Evolutionary conservation across 2,113 vertebrate genomes (phyloP), one percentile per base, ranked within the genome.

Genomic region (Nesospiza acunhae): DNA sequence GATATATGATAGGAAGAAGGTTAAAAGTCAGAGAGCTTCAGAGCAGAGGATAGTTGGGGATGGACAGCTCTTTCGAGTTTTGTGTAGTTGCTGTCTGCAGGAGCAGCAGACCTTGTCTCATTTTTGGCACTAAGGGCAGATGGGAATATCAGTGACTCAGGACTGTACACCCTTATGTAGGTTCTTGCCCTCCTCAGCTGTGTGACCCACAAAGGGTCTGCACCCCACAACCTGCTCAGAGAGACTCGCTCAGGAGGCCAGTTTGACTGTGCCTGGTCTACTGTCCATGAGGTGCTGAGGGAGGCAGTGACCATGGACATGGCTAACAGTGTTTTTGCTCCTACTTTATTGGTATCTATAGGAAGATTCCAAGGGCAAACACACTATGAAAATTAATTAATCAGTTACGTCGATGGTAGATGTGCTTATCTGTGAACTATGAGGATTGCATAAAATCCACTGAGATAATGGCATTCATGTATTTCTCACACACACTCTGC

Each of bases 121-220:
- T 41, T 80, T 86, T 35, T 35, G 28, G 16, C 35, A 44, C 8
- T 31, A 28, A 75, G 53, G 15, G 11, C 7, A 76, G 39, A 30
- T 17, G 17, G 33, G 39, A 72, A 87, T 37, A 73, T 19, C 16
- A n/a, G 16, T 49, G 22, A 5, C 10, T 60, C 17, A 42, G 13
- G 15, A 39, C 4, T 3, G 0, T 27, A 12, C 9, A 17, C 6
- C 7, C 22, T 59, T 4, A 3, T 27, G 16, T 6, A 27, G 13
- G 15, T 23, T 44, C 50, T 62, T 84, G 53, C 3, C 15, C 10
- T 80, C 26, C 41, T 42, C 44, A 44, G 3, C 15, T 59, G 28
- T 11, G 42, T 58, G 52, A 46, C 15, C 26, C 2, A 1, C 30
- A 39, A 31, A 28, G 27, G 13, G 11, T 50, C 35, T 69, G 30